A percentile compares a stretch with the other conserved stretches of the same genome.
These are phyloP conservation scores for Hirundo rustica DNA, from an alignment of 2,797 vertebrate species.

Conservation along the genomic window DNA sequence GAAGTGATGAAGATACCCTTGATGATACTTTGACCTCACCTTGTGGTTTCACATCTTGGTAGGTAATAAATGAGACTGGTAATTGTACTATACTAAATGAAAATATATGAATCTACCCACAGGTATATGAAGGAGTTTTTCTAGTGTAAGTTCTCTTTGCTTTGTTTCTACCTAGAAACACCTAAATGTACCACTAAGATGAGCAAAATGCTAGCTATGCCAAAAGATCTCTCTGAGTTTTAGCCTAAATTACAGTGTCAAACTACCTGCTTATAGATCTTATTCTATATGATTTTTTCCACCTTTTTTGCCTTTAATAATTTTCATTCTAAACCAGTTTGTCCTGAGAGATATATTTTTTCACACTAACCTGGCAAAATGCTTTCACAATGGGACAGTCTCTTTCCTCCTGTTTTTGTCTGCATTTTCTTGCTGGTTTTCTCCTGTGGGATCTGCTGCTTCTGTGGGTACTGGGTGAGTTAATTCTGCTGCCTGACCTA, in stretches of 20 bases:
- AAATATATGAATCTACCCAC: constrained; percentile 69
- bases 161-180: neutral
- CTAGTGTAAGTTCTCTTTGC: neutral
- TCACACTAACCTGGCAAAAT: neutral
- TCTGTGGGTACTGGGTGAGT: neutral
- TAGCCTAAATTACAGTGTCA: neutral
- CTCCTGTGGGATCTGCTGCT: neutral
- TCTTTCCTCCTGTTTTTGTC: neutral
- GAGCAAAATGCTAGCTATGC: neutral
- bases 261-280: neutral
- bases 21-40: constrained; percentile 84
- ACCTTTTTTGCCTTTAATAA: neutral
- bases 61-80: constrained; percentile 87
- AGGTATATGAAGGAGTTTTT: neutral
- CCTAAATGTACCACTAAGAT: neutral
- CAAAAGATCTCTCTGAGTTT: neutral
- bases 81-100: constrained; percentile 87
- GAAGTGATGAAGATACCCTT: constrained; percentile 91
- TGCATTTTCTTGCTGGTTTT: neutral
- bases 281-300: neutral
- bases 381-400: rapidly evolving
- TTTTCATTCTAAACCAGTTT: neutral
- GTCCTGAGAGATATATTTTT: neutral
- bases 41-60: constrained; percentile 84
- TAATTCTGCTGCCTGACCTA: neutral